Conservation (phyloP, 2,888 invertebrate genomes). For the Athetis lepigone region DNA sequence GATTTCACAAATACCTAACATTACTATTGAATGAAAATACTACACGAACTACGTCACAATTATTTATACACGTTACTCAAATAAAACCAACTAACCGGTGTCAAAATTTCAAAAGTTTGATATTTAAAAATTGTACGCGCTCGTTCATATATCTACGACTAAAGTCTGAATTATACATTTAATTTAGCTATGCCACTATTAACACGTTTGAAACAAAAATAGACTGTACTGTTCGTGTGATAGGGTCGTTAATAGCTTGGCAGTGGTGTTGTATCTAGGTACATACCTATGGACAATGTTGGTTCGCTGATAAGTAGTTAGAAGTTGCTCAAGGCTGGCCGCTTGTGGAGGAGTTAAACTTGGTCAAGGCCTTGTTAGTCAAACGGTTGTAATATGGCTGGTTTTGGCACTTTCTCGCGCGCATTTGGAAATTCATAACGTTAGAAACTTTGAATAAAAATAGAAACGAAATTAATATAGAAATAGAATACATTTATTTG, state of each 20-base stretch:
- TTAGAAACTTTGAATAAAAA: slow-evolving; percentile 24
- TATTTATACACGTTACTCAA: neutral
- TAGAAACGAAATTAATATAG: slow-evolving; percentile 45
- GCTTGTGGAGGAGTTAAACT: slow-evolving; percentile 76
- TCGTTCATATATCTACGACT: slow-evolving; percentile 46
- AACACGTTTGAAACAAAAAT: slow-evolving; percentile 12
- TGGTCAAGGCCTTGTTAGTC: slow-evolving; percentile 76
- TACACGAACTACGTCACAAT: neutral
- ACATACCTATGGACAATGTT: slow-evolving; percentile 30
- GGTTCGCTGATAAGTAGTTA: slow-evolving; percentile 70
- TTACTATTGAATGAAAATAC: slow-evolving; percentile 20
- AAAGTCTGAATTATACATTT: slow-evolving; percentile 44
- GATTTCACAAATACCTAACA: neutral
- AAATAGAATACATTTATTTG: no score
- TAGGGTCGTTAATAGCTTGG: slow-evolving; percentile 25
- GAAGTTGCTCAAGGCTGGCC: slow-evolving; percentile 77
- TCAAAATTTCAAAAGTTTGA: slow-evolving; percentile 38
- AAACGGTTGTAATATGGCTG: slow-evolving; percentile 60
- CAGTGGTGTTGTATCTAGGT: slow-evolving; percentile 18
- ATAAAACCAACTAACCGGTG: slow-evolving; percentile 2
- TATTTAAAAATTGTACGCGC: slow-evolving; percentile 37
- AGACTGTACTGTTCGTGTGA: slow-evolving; percentile 6
- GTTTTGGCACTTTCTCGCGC: slow-evolving; percentile 56
- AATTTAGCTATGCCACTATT: slow-evolving; percentile 22
- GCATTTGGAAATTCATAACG: slow-evolving; percentile 44